phyloP scores from a whole-genome alignment of 2,888 invertebrate genomes.

The Rhamnusium bicolor region DNA sequence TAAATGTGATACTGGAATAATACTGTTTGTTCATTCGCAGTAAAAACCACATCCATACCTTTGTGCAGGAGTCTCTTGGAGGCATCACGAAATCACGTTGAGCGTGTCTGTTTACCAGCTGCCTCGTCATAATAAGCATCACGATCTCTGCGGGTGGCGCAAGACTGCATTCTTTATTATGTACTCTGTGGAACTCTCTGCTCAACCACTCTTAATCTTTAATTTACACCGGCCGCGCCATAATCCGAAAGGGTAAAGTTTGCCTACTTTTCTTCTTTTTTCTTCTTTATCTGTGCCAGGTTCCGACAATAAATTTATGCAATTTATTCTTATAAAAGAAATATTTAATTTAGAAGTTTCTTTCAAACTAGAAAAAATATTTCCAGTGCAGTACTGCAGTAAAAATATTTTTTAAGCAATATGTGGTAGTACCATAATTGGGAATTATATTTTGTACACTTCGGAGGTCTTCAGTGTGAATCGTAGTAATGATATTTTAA shows the following conservation, averaged over 20 bases:
- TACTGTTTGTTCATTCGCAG: constrained; percentile 19
- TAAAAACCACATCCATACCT: constrained; percentile 5
- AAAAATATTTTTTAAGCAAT: too few relatives aligned
- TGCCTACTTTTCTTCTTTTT: constrained; percentile 17
- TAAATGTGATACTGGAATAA: constrained; percentile 40
- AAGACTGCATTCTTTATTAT: constrained; percentile 55
- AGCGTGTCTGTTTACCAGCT: constrained; percentile 62
- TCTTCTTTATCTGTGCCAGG: neutral
- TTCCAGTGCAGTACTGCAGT: too few relatives aligned
- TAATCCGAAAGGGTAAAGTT: constrained; percentile 17
- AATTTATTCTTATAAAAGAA: neutral
- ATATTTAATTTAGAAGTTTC: too few relatives aligned
- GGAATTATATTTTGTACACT: too few relatives aligned
- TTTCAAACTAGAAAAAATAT: too few relatives aligned
- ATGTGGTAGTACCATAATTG: too few relatives aligned
- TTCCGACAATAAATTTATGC: neutral
- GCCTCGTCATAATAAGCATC: constrained; percentile 64
- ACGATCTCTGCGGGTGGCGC: constrained; percentile 66
- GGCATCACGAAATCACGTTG: constrained; percentile 61
- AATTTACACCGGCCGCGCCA: constrained; percentile 25
- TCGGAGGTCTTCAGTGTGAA: too few relatives aligned
- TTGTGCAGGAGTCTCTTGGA: constrained; percentile 37
- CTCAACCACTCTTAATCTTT: constrained; percentile 29
- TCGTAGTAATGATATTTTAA: too few relatives aligned
- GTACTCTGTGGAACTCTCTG: constrained; percentile 1